Evolutionary conservation across 2,888 invertebrate species (phyloP).

Genomic region (Axea sp.): DNA sequence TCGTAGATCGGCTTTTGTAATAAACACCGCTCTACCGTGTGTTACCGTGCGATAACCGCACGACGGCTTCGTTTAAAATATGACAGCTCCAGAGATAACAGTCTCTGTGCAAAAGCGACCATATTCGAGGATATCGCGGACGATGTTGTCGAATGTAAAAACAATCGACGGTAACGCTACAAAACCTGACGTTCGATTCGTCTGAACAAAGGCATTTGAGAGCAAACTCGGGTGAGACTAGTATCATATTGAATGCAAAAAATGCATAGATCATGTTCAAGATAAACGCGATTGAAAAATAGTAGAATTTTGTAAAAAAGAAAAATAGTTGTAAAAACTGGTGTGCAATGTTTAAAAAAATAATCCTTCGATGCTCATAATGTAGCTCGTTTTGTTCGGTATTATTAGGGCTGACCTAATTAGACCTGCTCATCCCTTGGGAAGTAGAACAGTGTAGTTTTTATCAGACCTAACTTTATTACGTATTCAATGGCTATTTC

Average conservation of each 20-base stretch:
- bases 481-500: no score
- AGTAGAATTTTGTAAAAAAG: no score
- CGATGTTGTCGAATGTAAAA: constrained; percentile 36
- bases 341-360: no score
- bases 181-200: constrained; percentile 44
- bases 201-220: constrained; percentile 28
- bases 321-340: no score
- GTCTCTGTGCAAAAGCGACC: constrained; percentile 1
- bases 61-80: constrained; percentile 31
- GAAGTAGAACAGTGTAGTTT: no score
- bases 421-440: no score
- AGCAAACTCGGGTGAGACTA: constrained; percentile 10
- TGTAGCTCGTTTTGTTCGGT: no score
- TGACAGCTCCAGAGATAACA: constrained; percentile 48
- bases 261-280: constrained; percentile 21
- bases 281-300: no score
- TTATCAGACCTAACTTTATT: no score
- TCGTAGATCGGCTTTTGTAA: constrained; percentile 25
- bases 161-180: constrained; percentile 39
- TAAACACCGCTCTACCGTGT: constrained; percentile 24
- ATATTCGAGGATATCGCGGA: constrained; percentile 18
- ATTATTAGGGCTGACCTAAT: no score
- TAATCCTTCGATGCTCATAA: no score
- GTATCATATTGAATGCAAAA: constrained; percentile 19
- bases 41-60: constrained; percentile 46